These are phyloP conservation scores for Eublepharis macularius DNA, from an alignment of 2,113 vertebrate species.

Conservation along the genomic window DNA sequence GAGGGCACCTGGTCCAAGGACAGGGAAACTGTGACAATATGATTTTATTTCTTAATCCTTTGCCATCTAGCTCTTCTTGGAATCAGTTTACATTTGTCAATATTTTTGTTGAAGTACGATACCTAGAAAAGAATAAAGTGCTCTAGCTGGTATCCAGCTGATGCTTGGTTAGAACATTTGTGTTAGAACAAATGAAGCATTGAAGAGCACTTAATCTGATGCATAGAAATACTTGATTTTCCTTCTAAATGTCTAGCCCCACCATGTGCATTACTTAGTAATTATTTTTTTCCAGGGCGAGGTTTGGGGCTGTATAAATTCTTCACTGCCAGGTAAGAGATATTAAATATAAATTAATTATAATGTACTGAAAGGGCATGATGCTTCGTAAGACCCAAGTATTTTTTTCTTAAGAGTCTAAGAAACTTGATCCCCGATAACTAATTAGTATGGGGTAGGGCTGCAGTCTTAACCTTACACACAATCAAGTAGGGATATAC, in stretches of 20 bases:
- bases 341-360: neutral
- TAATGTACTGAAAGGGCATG: neutral
- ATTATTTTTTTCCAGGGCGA: conserved; percentile 82
- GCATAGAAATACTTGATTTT: neutral
- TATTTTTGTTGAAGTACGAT: neutral
- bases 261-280: neutral
- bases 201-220: neutral
- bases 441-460: too few relatives aligned
- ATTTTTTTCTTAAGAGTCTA: too few relatives aligned
- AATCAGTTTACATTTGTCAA: neutral
- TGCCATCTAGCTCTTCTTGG: neutral
- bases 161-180: neutral
- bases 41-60: neutral
- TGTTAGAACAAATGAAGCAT: neutral
- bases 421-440: too few relatives aligned
- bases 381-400: too few relatives aligned
- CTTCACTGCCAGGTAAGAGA: conserved; percentile 92
- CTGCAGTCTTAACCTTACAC: too few relatives aligned
- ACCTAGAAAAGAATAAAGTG: neutral
- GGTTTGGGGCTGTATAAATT: conserved; percentile 97
- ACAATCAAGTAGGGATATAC: too few relatives aligned
- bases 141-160: neutral
- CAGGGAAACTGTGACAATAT: too few relatives aligned
- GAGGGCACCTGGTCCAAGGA: too few relatives aligned
- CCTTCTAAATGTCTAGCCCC: too few relatives aligned